A percentile compares a stretch with the other conserved stretches of the same genome.
Conservation (phyloP, 2,888 invertebrate species). For the Apocheima hispidaria region DNA sequence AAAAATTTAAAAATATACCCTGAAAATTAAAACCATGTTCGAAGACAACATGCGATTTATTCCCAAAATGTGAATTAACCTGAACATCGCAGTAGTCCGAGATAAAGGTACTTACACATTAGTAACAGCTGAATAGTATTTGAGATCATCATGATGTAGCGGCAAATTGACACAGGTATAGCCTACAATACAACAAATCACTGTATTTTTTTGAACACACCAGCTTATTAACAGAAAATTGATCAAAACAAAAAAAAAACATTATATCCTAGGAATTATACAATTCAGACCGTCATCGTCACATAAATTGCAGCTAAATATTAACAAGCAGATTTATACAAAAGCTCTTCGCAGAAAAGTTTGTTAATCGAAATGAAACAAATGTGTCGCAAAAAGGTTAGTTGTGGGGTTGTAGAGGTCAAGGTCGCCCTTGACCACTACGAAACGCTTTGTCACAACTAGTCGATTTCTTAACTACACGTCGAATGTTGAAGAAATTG, state of each 20-base stretch:
- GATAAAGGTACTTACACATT: constrained; percentile 62
- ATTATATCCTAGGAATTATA: constrained; percentile 62
- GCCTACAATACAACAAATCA: constrained; percentile 62
- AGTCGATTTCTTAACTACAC: not conserved
- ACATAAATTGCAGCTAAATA: constrained; percentile 78
- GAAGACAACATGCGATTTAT: not conserved
- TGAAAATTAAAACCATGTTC: not conserved
- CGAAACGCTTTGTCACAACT: not conserved
- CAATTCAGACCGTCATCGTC: constrained; percentile 67
- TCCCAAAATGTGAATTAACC: constrained; percentile 36
- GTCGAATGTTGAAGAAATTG: too few relatives aligned
- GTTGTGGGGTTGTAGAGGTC: constrained; percentile 47
- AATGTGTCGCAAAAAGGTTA: constrained; percentile 54
- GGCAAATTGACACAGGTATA: constrained; percentile 77
- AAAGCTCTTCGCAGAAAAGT: constrained; percentile 49
- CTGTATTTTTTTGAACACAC: constrained; percentile 61
- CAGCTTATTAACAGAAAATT: constrained; percentile 63
- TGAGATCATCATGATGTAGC: constrained; percentile 80
- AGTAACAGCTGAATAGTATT: constrained; percentile 69
- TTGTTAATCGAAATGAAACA: constrained; percentile 35
- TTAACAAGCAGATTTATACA: constrained; percentile 66
- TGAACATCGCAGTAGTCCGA: too few relatives aligned
- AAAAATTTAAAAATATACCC: too few relatives aligned
- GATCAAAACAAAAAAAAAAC: constrained; percentile 61
- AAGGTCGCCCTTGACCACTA: constrained; percentile 4